phyloP scores from a whole-genome alignment of 2,797 vertebrate species.

The Crenichthys baileyi region DNA sequence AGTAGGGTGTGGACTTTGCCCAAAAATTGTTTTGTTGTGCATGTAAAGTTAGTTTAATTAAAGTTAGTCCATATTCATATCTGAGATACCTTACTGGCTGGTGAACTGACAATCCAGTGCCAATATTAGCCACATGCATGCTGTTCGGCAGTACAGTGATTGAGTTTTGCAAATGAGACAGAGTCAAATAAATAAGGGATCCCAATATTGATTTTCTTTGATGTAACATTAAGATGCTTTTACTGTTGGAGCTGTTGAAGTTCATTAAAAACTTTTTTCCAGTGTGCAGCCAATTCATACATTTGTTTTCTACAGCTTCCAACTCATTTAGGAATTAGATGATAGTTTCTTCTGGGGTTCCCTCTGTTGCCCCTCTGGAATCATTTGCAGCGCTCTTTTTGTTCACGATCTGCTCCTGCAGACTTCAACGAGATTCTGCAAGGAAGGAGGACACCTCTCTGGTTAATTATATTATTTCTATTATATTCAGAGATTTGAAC shows the following conservation, averaged over 20 bases:
- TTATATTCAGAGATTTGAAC: neutral
- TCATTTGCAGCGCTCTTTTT: neutral
- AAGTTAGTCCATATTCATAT: neutral
- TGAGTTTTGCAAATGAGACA: neutral
- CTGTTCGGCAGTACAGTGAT: neutral
- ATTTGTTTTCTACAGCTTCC: neutral
- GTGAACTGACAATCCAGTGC: neutral
- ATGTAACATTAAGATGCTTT: neutral
- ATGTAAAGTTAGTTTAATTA: neutral
- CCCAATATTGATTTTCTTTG: neutral
- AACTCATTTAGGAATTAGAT: neutral
- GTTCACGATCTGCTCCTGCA: neutral
- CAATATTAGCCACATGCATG: neutral
- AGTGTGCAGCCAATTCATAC: neutral
- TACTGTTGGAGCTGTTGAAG: neutral
- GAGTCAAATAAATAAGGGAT: neutral
- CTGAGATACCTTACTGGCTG: neutral
- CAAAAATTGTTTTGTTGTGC: neutral
- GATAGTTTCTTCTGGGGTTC: neutral
- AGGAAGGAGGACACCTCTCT: neutral
- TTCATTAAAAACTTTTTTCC: neutral
- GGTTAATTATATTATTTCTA: neutral
- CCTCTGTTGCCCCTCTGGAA: no score
- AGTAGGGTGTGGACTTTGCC: neutral
- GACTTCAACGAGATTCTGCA: neutral